phyloP scores from a whole-genome alignment of 2,113 vertebrate species.

The Thunnus thynnus region DNA sequence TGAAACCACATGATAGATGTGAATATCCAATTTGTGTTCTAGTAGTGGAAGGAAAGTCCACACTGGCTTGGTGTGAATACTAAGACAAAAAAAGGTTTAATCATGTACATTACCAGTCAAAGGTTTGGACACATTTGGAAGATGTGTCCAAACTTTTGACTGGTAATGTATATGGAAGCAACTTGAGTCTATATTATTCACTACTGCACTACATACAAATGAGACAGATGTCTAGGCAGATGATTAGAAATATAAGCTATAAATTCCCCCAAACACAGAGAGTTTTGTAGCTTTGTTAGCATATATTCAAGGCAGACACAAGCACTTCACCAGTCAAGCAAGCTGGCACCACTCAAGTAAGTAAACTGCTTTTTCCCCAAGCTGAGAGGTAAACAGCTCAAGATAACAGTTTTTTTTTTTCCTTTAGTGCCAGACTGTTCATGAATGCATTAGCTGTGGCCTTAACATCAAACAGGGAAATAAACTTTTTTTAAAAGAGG shows the following conservation, averaged over 20 bases:
- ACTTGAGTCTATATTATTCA: not conserved
- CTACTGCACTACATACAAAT: slow-evolving; percentile 4
- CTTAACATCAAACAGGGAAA: slow-evolving; percentile 62
- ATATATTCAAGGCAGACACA: slow-evolving; percentile 57
- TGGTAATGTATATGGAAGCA: not conserved
- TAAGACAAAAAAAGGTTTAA: not conserved
- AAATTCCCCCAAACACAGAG: not conserved
- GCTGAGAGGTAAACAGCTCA: slow-evolving; percentile 64
- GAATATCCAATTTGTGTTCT: slow-evolving; percentile 25
- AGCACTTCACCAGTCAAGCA: slow-evolving; percentile 50
- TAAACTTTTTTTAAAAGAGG: slow-evolving; percentile 39
- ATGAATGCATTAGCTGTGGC: slow-evolving; percentile 71
- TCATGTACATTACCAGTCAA: not conserved
- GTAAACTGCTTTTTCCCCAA: slow-evolving; percentile 62
- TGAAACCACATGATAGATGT: slow-evolving; percentile 28
- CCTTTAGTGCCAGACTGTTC: slow-evolving; percentile 59
- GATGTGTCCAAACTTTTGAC: too few species aligned
- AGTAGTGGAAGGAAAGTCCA: not conserved
- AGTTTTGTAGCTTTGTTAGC: slow-evolving; percentile 55
- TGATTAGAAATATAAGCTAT: slow-evolving; percentile 32
- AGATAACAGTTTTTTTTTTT: slow-evolving; percentile 51
- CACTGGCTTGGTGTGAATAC: not conserved
- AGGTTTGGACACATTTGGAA: too few species aligned
- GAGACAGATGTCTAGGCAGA: slow-evolving; percentile 42
- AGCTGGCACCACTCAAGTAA: slow-evolving; percentile 57